These are phyloP conservation scores for Siderastrea siderea DNA, from an alignment of 92 coral and sea anemone genomes.

Conservation along the genomic window DNA sequence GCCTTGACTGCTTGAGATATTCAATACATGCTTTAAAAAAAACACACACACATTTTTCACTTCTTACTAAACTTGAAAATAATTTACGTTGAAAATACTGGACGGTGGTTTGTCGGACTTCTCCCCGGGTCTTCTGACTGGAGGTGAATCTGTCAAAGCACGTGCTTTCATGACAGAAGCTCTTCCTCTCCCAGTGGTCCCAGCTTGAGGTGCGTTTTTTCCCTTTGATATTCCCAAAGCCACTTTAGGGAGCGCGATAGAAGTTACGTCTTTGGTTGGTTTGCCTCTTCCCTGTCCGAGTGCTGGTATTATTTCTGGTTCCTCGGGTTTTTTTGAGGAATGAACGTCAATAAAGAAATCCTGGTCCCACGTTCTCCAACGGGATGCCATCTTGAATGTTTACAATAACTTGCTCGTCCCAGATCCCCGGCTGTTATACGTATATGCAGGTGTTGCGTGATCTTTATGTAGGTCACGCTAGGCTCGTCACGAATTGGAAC, in stretches of 20 bases:
- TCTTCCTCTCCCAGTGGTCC: conserved; percentile 51
- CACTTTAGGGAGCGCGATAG: conserved; percentile 64
- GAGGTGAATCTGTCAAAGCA: conserved; percentile 66
- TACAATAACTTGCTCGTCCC: conserved; percentile 6
- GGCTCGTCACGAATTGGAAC: background rate
- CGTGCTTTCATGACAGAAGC: conserved; percentile 71
- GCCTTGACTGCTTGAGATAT: too few species aligned
- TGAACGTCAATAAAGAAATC: conserved; percentile 65
- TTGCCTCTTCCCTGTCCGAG: conserved; percentile 75
- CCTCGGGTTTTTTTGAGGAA: conserved; percentile 63
- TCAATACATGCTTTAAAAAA: too few species aligned
- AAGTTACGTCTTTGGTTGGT: conserved; percentile 54
- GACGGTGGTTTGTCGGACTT: conserved; percentile 15
- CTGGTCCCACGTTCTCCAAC: conserved; percentile 76
- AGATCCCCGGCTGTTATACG: background rate
- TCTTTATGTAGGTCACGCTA: background rate
- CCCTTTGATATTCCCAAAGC: conserved; percentile 57
- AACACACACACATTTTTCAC: too few species aligned
- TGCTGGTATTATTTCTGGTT: conserved; percentile 68
- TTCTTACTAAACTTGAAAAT: background rate
- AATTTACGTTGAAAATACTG: conserved; percentile 12
- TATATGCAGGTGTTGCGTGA: background rate
- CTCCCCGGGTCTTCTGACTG: conserved; percentile 63
- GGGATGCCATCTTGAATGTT: conserved; percentile 57
- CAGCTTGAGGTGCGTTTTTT: background rate